Evolutionary conservation across 2,113 vertebrate species (phyloP), one percentile per base, ranked within the genome.

Genomic region (Rissa tridactyla): DNA sequence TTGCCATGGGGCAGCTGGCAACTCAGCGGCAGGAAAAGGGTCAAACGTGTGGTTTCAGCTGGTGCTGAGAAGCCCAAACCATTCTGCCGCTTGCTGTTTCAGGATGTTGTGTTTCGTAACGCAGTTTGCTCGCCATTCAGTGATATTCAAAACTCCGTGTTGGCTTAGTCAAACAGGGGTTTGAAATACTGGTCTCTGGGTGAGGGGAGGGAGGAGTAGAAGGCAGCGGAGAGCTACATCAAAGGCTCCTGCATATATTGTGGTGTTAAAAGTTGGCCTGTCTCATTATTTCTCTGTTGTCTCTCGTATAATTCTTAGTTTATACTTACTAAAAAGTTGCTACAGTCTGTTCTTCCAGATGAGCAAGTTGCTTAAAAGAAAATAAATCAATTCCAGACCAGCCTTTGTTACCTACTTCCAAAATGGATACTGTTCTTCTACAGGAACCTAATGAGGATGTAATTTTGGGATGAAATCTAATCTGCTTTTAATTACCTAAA

Each of bases 71-170:
- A 82, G 36, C 54, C 52, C n/a, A 49, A 78, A 42, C 52, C 4
- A 0, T 68, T 68, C 38, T 75, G 11, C 34, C 29, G 0, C 22
- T 58, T 25, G 6, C 20, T 71, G 15, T 40, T n/a, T 44, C 16
- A 9, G 34, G 75, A 6, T 47, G 1, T 25, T 47, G 23, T 8
- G 30, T 14, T 80, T n/a, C n/a, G 4, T 30, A 8, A 34, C 75
- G 32, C 30, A 5, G 0, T 58, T 91, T 90, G 10, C 38, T 86
- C 8, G 23, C 38, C 0, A 1, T 12, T 64, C 22, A 4, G 26
- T 38, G 32, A 10, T 52, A 3, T 3, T 82, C 61, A 29, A 10
- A 23, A 8, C 42, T 82, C 7, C 5, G 11, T 5, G 15, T 13
- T 70, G 29, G 13, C 14, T 79, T 6, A 36, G 38, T 22, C 34